Percentiles rank a stretch among this genome's conserved stretches.
phyloP scores from a whole-genome alignment of 2,888 invertebrate genomes.

The Augochlorella aurata region DNA sequence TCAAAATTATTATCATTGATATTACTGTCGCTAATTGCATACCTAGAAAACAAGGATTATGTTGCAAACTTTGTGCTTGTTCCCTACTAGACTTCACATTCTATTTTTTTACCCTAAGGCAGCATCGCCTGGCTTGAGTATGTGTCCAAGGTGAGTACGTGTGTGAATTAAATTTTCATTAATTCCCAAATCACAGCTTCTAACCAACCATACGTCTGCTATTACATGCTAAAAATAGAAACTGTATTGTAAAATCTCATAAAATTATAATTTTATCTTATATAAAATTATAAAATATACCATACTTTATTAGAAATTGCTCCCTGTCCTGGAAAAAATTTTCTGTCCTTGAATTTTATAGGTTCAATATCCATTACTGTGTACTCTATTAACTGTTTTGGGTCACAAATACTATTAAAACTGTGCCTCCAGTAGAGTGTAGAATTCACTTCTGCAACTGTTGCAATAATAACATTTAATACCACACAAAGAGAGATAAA shows the following conservation, averaged over 20 bases:
- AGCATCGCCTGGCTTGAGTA: conserved; percentile 95
- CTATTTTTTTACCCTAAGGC: conserved; percentile 89
- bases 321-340: conserved; percentile 93
- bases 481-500: background rate
- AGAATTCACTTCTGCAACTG: conserved; percentile 92
- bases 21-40: conserved; percentile 94
- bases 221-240: conserved; percentile 86
- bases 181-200: conserved; percentile 92
- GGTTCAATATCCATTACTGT: conserved; percentile 97
- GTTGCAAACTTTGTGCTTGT: background rate
- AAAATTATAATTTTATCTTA: background rate
- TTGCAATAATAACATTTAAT: conserved; percentile 22
- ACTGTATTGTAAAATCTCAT: background rate
- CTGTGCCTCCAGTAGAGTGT: conserved; percentile 93
- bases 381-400: conserved; percentile 95
- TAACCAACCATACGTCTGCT: conserved; percentile 97
- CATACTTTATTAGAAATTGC: conserved; percentile 89
- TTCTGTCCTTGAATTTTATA: conserved; percentile 88
- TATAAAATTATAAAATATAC: background rate
- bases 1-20: conserved; percentile 95
- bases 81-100: background rate
- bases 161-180: conserved; percentile 92
- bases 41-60: conserved; percentile 83
- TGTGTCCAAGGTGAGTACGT: conserved; percentile 96
- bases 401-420: conserved; percentile 93